phyloP scores from a whole-genome alignment of 2,888 invertebrate species.

The Darwinula stevensoni region DNA sequence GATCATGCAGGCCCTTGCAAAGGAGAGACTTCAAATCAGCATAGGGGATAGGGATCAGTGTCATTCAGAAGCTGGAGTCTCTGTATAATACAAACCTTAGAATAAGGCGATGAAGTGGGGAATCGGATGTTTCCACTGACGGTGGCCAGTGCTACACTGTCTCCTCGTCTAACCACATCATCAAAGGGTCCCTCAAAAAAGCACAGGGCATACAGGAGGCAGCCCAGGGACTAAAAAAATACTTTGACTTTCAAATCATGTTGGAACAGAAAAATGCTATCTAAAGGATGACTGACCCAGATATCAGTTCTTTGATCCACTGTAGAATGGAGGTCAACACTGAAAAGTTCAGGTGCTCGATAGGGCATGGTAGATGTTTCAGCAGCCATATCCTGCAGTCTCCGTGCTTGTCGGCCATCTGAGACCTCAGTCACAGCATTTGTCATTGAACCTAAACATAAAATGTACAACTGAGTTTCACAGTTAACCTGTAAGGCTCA shows the following conservation, averaged over 20 bases:
- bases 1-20: conserved; percentile 32
- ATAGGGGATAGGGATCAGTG: too few relatives aligned
- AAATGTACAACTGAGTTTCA: too few relatives aligned
- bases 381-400: conserved; percentile 43
- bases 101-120: conserved; percentile 32
- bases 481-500: too few relatives aligned
- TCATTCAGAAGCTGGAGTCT: too few relatives aligned
- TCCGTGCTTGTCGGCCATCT: conserved; percentile 33
- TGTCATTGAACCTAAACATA: conserved; percentile 13
- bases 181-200: conserved; percentile 64
- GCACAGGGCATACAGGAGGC: conserved; percentile 51
- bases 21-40: too few relatives aligned
- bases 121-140: conserved; percentile 39
- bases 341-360: conserved; percentile 58
- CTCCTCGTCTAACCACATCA: conserved; percentile 47
- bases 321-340: conserved; percentile 44
- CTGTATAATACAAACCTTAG: too few relatives aligned
- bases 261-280: background rate
- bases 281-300: too few relatives aligned
- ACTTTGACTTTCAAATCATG: background rate
- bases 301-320: conserved; percentile 59
- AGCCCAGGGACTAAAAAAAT: conserved; percentile 37
- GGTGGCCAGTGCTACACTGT: conserved; percentile 47
- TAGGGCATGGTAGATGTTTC: conserved; percentile 66
- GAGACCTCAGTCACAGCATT: conserved; percentile 22